Conservation (phyloP, 2,888 invertebrate genomes). For the Apotomis betuletana region DNA sequence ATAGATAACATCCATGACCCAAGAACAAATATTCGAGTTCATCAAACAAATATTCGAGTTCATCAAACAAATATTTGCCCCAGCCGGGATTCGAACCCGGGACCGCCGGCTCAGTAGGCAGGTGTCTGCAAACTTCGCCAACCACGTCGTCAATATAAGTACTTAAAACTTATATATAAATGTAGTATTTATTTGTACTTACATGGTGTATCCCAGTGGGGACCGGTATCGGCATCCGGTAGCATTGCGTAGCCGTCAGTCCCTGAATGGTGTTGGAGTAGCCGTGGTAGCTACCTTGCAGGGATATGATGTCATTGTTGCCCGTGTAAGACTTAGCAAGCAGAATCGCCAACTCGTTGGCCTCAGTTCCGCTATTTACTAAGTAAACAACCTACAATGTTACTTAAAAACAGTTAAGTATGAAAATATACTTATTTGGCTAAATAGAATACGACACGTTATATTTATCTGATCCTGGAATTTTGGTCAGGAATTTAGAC, state of each 20-base stretch:
- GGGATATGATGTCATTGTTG: conserved; percentile 91
- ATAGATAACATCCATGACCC: too few species aligned
- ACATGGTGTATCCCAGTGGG: conserved; percentile 92
- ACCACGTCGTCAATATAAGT: too few species aligned
- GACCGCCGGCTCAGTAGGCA: too few species aligned
- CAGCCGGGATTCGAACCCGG: too few species aligned
- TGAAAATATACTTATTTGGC: too few species aligned
- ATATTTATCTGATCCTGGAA: too few species aligned
- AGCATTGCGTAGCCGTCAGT: conserved; percentile 90
- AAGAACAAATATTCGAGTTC: too few species aligned
- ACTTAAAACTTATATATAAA: conserved; percentile 6
- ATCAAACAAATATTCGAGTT: too few species aligned
- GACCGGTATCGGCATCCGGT: conserved; percentile 89
- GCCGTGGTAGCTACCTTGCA: conserved; percentile 97
- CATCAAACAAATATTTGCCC: too few species aligned
- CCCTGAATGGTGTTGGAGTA: conserved; percentile 93
- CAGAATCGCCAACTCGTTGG: conserved; percentile 96
- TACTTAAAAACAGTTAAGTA: neutral
- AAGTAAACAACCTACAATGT: conserved; percentile 91
- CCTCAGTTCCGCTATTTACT: conserved; percentile 98
- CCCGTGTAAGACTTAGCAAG: conserved; percentile 94
- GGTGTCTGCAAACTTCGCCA: too few species aligned
- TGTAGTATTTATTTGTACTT: conserved; percentile 53
- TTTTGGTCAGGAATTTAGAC: too few species aligned
- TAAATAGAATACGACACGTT: too few species aligned